A percentile compares a stretch with the other conserved stretches of the same genome.
These are phyloP conservation scores for Drepana falcataria DNA, from an alignment of 2,888 invertebrate genomes.

Conservation along the genomic window DNA sequence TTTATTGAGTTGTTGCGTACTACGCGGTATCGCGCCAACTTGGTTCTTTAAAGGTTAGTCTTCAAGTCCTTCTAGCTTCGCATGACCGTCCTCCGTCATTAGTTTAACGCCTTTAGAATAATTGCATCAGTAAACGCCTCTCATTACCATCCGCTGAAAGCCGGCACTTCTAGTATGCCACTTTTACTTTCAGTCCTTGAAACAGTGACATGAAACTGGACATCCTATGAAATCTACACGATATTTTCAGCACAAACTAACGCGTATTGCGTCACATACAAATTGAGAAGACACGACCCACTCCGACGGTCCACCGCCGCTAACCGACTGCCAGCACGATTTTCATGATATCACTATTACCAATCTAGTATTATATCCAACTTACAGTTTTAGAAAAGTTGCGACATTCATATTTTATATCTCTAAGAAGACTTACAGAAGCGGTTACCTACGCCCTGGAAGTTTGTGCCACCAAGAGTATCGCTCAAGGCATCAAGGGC, in stretches of 20 bases:
- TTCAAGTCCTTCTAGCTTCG: no score
- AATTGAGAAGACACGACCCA: constrained; percentile 35
- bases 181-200: not conserved
- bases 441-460: no score
- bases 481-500: no score
- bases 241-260: constrained; percentile 8
- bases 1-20: no score
- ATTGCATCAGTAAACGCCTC: no score
- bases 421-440: not conserved
- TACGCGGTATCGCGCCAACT: no score
- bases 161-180: not conserved
- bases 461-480: no score
- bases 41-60: no score
- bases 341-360: constrained; percentile 34
- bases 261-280: constrained; percentile 28
- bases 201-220: not conserved
- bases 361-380: not conserved
- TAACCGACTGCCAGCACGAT: constrained; percentile 30
- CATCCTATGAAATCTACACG: constrained; percentile 1
- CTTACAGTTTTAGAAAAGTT: not conserved
- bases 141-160: no score
- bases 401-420: not conserved
- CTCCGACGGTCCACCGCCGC: constrained; percentile 14
- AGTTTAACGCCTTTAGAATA: no score
- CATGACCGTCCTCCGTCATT: no score